Base-by-base conservation (phyloP, 2,797 vertebrate species). In the Spinus olivaceus region DNA sequence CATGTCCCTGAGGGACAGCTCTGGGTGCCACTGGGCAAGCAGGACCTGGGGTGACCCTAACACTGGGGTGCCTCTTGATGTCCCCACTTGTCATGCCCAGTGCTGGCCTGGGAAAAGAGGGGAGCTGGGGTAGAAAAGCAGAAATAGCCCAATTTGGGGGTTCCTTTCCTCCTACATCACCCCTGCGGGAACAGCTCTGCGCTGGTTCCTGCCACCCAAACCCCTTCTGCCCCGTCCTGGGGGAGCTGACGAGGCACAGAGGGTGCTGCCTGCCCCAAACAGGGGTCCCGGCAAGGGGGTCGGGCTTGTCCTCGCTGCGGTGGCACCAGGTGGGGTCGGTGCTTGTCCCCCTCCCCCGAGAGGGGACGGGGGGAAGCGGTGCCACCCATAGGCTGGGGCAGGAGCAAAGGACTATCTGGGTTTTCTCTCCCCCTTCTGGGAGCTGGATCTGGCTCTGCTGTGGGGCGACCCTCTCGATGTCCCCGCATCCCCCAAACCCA, bases 281-380 rank as follows among this genome's bases (percentile, higher is more conserved):
- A 1, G 53, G 13, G 51, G 7, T 25, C 46, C 14, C 0, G 0
- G 44, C 21, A 5, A 4, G 1, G 0, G 14, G 2, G 0, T 15
- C 30, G 14, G 77, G 4, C 35, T 46, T 54, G 56, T n/a, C 56
- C 60, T 12, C 8, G 0, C 32, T 25, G 33, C 12, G 6, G 46
- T 7, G 81, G 3, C 69, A 32, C 33, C 2, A 8, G 18, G 9
- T 0, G 56, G 18, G 46, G 12, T 41, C 3, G 0, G 33, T 12
- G 64, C 8, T 56, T 20, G 54, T 39, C 32, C 54, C 67, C 50
- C 33, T n/a, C 13, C 57, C 76, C 2, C 0, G 10, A 57, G 39
- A 53, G 12, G 25, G 70, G 4, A 16, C 17, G 0, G 2, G 16
- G 41, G 7, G 0, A 24, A 56, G 22, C 1, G 1, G 10, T 54